Evolutionary conservation across 2,797 vertebrate species (phyloP), one percentile per base, ranked within the genome.

Genomic region (Orientallactaga sibirica): DNA sequence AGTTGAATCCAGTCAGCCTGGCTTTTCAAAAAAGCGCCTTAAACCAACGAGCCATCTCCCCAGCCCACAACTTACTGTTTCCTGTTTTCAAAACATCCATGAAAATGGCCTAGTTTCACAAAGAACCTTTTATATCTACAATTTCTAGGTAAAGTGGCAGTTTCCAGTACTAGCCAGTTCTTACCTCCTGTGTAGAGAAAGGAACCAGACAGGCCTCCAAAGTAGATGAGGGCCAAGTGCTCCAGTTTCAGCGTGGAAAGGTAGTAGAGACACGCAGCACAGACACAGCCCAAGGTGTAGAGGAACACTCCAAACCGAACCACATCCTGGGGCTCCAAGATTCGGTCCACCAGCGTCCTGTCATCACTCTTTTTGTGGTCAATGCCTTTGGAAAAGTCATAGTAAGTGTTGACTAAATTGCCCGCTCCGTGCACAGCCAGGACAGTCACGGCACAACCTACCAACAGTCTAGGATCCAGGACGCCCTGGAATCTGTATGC

Each of bases 331-430:
- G 99, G 99, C 78, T 99, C 98, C 97, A 99, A 86, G 96, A 99
- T 99, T 94, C 98, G 99, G 92, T 99, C 99, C 97, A 99, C 99
- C 22, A 99, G 98, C 52, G 99, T 99, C 98, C 99, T 98, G 94
- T 99, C 99, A 5, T 99, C 99, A 0, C 99, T 99, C 97, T 99
- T 99, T 98, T 99, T 99, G 97, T 99, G 99, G 95, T 99, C 99
- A 48, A 99, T 99, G 76, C 99, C 99, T 98, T 99, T 99, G 89
- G 99, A 99, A 98, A 99, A 99, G 98, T 99, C 99, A 52, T 99
- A 99, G 97, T 99, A 99, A 33, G 99, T 99, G 97, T 99, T 99
- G 3, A 99, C 99, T 15, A 99, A 97, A 97, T 99, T 99, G 2
- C 99, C 99, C 0, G 99, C 99, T 0, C 99, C 99, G 0, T 99